These are phyloP conservation scores for Brenthis ino DNA, from an alignment of 2,888 invertebrate genomes.

Conservation along the genomic window DNA sequence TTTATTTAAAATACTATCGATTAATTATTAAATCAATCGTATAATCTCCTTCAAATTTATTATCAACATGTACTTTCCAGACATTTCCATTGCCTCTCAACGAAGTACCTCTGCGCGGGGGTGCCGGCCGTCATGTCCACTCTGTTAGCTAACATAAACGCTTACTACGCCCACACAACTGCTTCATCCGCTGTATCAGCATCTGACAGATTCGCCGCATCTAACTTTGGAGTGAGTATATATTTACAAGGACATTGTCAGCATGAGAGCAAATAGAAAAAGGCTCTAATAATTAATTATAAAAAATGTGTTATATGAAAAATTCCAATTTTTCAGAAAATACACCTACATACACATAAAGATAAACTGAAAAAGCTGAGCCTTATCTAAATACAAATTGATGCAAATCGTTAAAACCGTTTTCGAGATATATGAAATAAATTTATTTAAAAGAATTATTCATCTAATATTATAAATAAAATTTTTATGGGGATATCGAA, in stretches of 20 bases:
- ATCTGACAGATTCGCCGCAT: conserved; percentile 99
- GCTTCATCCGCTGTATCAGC: conserved; percentile 99
- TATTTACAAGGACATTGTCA: not conserved
- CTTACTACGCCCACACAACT: conserved; percentile 99
- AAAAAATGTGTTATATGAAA: not conserved
- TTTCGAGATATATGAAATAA: too few relatives aligned
- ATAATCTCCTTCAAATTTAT: not conserved
- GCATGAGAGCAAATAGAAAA: too few relatives aligned
- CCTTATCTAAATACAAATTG: too few relatives aligned
- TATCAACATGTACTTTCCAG: conserved; percentile 76
- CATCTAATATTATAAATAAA: too few relatives aligned
- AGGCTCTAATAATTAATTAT: not conserved
- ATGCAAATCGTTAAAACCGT: too few relatives aligned
- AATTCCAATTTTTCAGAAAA: not conserved
- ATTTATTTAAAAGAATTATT: too few relatives aligned
- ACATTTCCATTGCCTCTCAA: conserved; percentile 99
- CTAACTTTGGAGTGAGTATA: conserved; percentile 97
- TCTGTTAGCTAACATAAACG: conserved; percentile 99
- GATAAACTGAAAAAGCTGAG: too few relatives aligned
- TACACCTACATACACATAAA: too few relatives aligned
- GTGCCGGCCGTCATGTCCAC: conserved; percentile 99
- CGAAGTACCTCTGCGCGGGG: conserved; percentile 99
- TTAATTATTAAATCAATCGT: not conserved
- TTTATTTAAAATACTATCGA: not conserved
- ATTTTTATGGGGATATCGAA: too few relatives aligned